These are phyloP conservation scores for Siniperca obscura DNA, from an alignment of 2,797 vertebrate species.

Conservation along the genomic window DNA sequence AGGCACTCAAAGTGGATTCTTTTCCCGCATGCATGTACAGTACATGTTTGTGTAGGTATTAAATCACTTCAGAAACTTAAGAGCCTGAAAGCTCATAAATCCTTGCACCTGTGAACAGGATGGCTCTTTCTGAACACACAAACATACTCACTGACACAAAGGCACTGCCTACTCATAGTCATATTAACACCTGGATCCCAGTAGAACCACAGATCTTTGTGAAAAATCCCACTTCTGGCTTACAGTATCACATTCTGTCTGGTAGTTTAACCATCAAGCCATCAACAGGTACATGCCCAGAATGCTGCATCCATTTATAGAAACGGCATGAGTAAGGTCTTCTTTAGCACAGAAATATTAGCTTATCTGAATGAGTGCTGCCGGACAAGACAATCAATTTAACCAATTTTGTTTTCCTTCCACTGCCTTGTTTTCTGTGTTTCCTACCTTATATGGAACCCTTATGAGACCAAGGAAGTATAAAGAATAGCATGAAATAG, in stretches of 20 bases:
- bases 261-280: conserved; percentile 2
- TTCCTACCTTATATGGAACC: conserved; percentile 42
- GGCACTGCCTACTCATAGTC: not conserved
- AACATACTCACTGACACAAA: not conserved
- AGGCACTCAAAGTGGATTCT: not conserved
- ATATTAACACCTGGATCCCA: conserved; percentile 45
- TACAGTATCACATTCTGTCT: conserved; percentile 5
- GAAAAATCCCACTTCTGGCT: conserved; percentile 16
- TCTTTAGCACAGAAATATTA: conserved; percentile 16
- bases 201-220: not conserved
- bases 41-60: conserved; percentile 32
- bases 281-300: conserved; percentile 30
- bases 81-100: conserved; percentile 56
- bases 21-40: not conserved
- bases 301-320: not conserved
- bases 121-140: conserved; percentile 5
- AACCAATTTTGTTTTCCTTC: conserved; percentile 38
- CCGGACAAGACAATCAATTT: conserved; percentile 50
- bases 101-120: conserved; percentile 45
- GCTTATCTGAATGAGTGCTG: conserved; percentile 31
- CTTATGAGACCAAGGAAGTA: conserved; percentile 24
- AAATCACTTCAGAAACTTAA: conserved; percentile 41
- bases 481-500: conserved; percentile 57
- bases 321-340: not conserved
- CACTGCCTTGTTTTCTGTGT: conserved; percentile 24